Conservation (phyloP, 2,797 vertebrate species). For the Clarias platycephalus region DNA sequence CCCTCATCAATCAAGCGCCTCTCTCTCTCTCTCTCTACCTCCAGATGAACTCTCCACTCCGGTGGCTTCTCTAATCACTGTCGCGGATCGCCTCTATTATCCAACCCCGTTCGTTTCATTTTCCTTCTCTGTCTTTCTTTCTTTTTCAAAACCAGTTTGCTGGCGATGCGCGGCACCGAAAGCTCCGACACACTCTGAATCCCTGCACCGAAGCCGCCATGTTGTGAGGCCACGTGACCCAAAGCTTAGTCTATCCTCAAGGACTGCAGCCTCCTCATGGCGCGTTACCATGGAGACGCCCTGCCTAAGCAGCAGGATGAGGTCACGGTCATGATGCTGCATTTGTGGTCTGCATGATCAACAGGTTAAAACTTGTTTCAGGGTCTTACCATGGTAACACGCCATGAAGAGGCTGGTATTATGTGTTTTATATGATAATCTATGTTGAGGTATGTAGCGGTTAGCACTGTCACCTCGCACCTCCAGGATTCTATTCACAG, state of each 20-base stretch:
- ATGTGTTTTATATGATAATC: too few species aligned
- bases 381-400: too few species aligned
- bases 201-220: conserved; percentile 60
- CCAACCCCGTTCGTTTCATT: background rate
- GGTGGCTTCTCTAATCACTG: background rate
- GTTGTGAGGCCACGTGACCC: conserved; percentile 64
- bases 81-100: background rate
- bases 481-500: too few species aligned
- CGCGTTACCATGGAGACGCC: conserved; percentile 62
- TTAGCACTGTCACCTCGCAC: too few species aligned
- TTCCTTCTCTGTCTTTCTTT: background rate
- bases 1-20: background rate
- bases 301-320: conserved; percentile 26
- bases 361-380: conserved; percentile 13
- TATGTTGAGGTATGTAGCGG: too few species aligned
- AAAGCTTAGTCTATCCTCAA: conserved; percentile 41
- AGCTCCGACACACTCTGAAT: conserved; percentile 52
- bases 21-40: too few species aligned
- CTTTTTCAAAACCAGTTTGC: background rate
- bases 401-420: too few species aligned
- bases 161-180: conserved; percentile 30
- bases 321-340: conserved; percentile 22
- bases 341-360: background rate
- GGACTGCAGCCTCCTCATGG: conserved; percentile 56
- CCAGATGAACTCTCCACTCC: background rate